phyloP scores from a whole-genome alignment of 2,888 invertebrate species.

The Azorinus chamasolen region DNA sequence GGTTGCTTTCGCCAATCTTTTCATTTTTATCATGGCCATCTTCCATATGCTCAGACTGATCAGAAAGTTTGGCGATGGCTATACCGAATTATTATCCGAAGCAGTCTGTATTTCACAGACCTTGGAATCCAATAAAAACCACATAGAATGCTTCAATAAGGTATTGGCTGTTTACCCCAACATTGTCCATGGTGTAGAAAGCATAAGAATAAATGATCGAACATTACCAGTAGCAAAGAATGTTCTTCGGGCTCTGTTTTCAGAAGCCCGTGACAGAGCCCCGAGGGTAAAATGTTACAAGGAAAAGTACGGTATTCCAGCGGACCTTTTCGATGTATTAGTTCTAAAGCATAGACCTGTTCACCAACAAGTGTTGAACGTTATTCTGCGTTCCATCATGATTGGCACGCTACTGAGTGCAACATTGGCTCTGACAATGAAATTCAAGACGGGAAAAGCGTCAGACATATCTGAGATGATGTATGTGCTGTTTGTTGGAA shows the following conservation, averaged over 20 bases:
- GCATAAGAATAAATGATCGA: slow-evolving; percentile 19
- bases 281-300: slow-evolving; percentile 11
- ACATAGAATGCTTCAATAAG: slow-evolving; percentile 11
- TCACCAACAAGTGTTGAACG: slow-evolving; percentile 34
- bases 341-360: slow-evolving; percentile 35
- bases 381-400: slow-evolving; percentile 29
- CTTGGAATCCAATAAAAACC: slow-evolving; percentile 21
- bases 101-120: slow-evolving; percentile 36
- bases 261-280: background rate
- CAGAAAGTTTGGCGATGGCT: slow-evolving; percentile 37
- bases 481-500: slow-evolving; percentile 54
- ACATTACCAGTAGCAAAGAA: slow-evolving; percentile 24
- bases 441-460: slow-evolving; percentile 22
- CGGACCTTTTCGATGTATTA: slow-evolving; percentile 30
- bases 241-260: slow-evolving; percentile 13
- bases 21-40: slow-evolving; percentile 44
- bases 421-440: slow-evolving; percentile 26
- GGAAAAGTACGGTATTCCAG: slow-evolving; percentile 46
- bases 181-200: slow-evolving; percentile 1
- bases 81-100: slow-evolving; percentile 35
- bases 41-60: slow-evolving; percentile 42
- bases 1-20: slow-evolving; percentile 42
- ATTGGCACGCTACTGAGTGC: slow-evolving; percentile 29
- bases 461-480: slow-evolving; percentile 55
- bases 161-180: slow-evolving; percentile 27